Evolutionary conservation across 2,888 invertebrate genomes (phyloP).

Genomic region (Dione vanillae): DNA sequence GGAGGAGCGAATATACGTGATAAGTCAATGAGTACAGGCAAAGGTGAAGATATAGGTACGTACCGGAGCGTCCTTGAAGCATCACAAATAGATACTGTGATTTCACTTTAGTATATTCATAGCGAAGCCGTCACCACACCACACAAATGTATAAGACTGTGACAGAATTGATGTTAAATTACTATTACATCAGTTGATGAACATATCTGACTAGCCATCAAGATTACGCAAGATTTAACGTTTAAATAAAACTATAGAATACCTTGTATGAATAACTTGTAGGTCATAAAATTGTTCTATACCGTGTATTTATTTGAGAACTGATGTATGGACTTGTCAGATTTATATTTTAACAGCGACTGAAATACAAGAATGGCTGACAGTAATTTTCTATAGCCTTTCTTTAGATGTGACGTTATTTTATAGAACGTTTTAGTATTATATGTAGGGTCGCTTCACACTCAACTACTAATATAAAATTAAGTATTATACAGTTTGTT

Average conservation of each 20-base stretch:
- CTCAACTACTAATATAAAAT: conserved; percentile 28
- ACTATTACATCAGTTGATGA: conserved; percentile 54
- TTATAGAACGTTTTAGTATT: conserved; percentile 22
- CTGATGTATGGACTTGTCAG: conserved; percentile 18
- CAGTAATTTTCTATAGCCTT: conserved; percentile 22
- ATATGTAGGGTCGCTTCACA: conserved; percentile 28
- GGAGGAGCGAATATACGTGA: conserved; percentile 98
- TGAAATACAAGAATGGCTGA: conserved; percentile 10
- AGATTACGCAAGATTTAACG: conserved; percentile 58
- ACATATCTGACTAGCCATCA: conserved; percentile 66
- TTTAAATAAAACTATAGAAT: background rate
- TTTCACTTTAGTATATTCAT: conserved; percentile 55
- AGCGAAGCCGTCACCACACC: conserved; percentile 54
- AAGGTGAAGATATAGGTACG: conserved; percentile 55
- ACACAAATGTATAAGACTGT: conserved; percentile 76
- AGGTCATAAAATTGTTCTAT: conserved; percentile 5
- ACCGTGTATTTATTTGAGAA: conserved; percentile 15
- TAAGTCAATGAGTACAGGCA: conserved; percentile 82
- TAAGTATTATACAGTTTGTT: conserved; percentile 17
- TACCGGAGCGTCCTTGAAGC: conserved; percentile 55
- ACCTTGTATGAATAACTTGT: background rate
- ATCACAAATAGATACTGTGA: conserved; percentile 67
- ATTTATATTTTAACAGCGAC: conserved; percentile 25
- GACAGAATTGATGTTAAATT: conserved; percentile 79
- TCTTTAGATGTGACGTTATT: conserved; percentile 29